These are phyloP conservation scores for Drosophila limbata DNA, from an alignment of 2,888 invertebrate genomes.

Conservation along the genomic window DNA sequence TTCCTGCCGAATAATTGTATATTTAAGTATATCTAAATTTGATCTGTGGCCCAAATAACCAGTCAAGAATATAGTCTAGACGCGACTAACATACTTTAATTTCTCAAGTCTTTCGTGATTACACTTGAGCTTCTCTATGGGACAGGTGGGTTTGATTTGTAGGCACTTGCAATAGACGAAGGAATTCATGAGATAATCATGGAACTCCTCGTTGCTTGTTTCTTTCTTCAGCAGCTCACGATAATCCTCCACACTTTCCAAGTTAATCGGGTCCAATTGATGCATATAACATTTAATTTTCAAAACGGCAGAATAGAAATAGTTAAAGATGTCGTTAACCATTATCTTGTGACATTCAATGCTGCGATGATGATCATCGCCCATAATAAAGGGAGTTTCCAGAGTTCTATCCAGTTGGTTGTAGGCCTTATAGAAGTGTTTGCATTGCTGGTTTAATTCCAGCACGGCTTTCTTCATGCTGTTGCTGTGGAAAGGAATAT, in stretches of 20 bases:
- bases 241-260: constrained; percentile 74
- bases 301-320: constrained; percentile 66
- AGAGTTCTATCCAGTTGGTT: constrained; percentile 57
- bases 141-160: constrained; percentile 51
- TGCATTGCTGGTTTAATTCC: constrained; percentile 52
- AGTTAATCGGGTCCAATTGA: constrained; percentile 76
- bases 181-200: constrained; percentile 66
- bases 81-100: constrained; percentile 55
- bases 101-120: constrained; percentile 31
- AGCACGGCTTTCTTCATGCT: constrained; percentile 51
- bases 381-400: constrained; percentile 72
- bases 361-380: constrained; percentile 75
- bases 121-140: constrained; percentile 63
- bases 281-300: constrained; percentile 72
- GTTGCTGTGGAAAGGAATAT: constrained; percentile 41
- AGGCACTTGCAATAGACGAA: constrained; percentile 79
- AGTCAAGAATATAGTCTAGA: constrained; percentile 10
- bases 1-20: neutral
- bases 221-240: constrained; percentile 59
- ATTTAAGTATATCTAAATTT: neutral
- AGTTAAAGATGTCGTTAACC: constrained; percentile 77
- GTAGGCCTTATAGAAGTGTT: constrained; percentile 66
- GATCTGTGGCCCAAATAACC: neutral
- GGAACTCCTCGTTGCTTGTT: constrained; percentile 67
- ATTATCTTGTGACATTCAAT: constrained; percentile 71